Evolutionary conservation across 2,113 vertebrate species (phyloP), one percentile per base, ranked within the genome.

Genomic region (Thryonomys swinderianus): DNA sequence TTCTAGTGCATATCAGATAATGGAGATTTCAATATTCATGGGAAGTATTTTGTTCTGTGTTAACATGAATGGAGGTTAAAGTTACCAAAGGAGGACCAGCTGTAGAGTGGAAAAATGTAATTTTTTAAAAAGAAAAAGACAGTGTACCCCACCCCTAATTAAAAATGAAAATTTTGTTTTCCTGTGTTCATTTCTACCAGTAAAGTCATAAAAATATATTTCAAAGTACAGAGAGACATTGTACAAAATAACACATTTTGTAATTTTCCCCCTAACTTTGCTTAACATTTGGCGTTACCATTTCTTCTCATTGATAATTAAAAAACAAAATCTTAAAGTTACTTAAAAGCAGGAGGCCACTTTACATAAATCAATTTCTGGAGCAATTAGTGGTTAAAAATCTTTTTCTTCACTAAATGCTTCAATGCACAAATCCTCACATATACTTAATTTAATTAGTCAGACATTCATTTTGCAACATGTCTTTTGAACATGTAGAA

Each of bases 271-370:
- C 61, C 64, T 21, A 90, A 93, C 76, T 34, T 59, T 73, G 48
- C 89, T 79, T 88, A 84, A 67, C 53, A 51, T 67, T 82, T 71
- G 57, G n/a, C 81, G 32, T 93, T 94, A 55, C 66, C 62, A 83
- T 85, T 84, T 93, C 42, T 90, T 73, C 79, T 80, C 53, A 80
- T 0, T 57, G 85, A 90, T 71, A 85, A 96, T 86, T 86, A 66
- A 96, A 92, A n/a, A 48, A 40, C 71, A 90, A 87, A 90, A 90
- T 5, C 73, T 85, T 40, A n/a, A 95, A 80, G 14, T 66, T 71
- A 51, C 73, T 94, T 92, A 95, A 89, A 95, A 91, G 94, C n/a
- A 62, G n/a, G 61, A 84, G 71, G 37, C 48, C 71, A 88, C 57
- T 78, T 93, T 73, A 91, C 0, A 0, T 55, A 93, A 76, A 94